Base-by-base conservation (phyloP, 2,797 vertebrate species). In the Myotis vivesi region DNA sequence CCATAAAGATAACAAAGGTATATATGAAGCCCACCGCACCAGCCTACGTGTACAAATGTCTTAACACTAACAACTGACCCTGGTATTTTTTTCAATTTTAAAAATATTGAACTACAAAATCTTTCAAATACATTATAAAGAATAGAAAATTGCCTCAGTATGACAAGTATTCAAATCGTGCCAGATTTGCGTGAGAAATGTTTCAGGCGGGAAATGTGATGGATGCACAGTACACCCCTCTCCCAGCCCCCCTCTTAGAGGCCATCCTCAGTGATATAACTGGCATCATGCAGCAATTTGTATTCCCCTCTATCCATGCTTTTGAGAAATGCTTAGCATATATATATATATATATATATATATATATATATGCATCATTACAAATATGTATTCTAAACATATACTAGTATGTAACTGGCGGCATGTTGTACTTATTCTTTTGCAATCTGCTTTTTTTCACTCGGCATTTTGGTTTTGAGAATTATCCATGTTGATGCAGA, bases 381-480 rank as follows among this genome's bases (percentile, higher is more conserved):
- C 83, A 97, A 95, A 93, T 92, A 82, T 96, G 95, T 95, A 94
- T 96, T 97, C 96, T 97, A 94, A 96, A 96, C 93, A 95, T 97
- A 97, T 94, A 59, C 57, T 59, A 30, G 57, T 25, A 95, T 92
- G 95, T 96, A 97, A 95, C 91, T 81, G 88, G 82, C 62, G 16
- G 96, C 96, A 97, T 97, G 95, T 96, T 97, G 95, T 96, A 96
- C 96, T 97, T 97, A 97, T 91, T 95, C 95, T 92, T 94, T 93
- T 92, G 94, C 97, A 97, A 96, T 97, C 97, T 97, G 95, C 96
- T 91, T 97, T 97, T 97, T 97, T 97, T 93, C 95, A 94, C 96
- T 96, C 89, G 96, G 96, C 91, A 96, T 97, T 97, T 97, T 97
- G 96, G 96, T 97, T 96, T 96, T 91, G 91, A 97, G 96, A 96